phyloP scores from a whole-genome alignment of 2,888 invertebrate species.

The Hypsopygia costalis region DNA sequence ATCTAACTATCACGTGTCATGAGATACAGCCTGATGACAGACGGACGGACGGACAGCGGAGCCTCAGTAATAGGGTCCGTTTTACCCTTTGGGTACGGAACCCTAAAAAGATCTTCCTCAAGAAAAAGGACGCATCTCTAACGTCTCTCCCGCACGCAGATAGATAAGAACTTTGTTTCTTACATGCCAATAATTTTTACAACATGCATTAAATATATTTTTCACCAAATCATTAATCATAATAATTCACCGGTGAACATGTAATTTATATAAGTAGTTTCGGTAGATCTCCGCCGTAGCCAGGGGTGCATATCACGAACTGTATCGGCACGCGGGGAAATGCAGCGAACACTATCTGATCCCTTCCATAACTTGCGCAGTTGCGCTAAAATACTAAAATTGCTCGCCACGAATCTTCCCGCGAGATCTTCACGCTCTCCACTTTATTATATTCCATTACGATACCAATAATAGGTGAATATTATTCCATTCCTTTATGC shows the following conservation, averaged over 20 bases:
- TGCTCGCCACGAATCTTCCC: constrained; percentile 72
- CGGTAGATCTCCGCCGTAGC: constrained; percentile 22
- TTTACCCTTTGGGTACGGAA: too few species aligned
- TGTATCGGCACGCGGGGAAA: constrained; percentile 64
- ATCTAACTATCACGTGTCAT: too few species aligned
- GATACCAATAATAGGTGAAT: constrained; percentile 69
- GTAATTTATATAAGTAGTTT: constrained; percentile 6
- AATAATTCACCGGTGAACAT: neutral
- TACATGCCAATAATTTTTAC: too few species aligned
- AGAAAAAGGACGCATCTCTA: too few species aligned
- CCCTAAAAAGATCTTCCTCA: too few species aligned
- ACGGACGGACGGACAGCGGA: too few species aligned
- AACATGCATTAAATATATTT: too few species aligned
- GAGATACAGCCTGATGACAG: too few species aligned
- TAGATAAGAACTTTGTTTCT: too few species aligned
- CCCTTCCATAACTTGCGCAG: constrained; percentile 72
- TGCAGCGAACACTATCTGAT: constrained; percentile 71
- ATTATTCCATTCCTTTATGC: constrained; percentile 52
- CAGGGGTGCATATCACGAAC: constrained; percentile 49
- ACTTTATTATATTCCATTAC: constrained; percentile 75
- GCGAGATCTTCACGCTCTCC: constrained; percentile 74
- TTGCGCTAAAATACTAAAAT: constrained; percentile 75
- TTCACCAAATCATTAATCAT: neutral
- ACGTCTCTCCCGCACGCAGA: too few species aligned
- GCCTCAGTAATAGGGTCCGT: too few species aligned